Evolutionary conservation across 2,113 vertebrate species (phyloP), one percentile per base, ranked within the genome.

Genomic region (Psilopogon haemacephalus): DNA sequence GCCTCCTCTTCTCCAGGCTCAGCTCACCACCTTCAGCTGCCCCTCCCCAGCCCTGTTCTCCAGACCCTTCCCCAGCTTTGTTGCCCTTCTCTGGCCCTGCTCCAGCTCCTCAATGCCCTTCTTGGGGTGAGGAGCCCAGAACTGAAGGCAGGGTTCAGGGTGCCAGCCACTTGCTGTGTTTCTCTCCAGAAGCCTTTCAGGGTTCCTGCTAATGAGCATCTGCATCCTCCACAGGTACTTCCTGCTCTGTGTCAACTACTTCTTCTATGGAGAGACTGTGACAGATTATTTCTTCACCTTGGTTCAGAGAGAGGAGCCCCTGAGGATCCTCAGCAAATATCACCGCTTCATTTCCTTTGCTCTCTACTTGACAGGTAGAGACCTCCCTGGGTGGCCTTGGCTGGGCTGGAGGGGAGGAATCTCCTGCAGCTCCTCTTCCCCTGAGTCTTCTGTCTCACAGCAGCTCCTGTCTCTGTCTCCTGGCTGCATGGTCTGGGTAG

Each of bases 291-390:
- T 99, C 97, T 99, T 99, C 97, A 98, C 98, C 1, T 96, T 99
- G 98, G 99, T 99, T 80, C 99, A 99, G 96, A 97, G 99, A 81
- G 99, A 99, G 97, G 99, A 99, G 93, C 99, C 99, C 1, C 96
- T 99, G 89, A 95, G 99, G 12, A 99, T 99, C 93, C 99, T 99
- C 93, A 99, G 99, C 98, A 99, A 98, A 98, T 99, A 99, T 95
- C 99, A 99, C 87, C 99, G 99, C 38, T 99, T 99, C 95, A 99
- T 99, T 76, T 99, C 99, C 88, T 99, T 99, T 5, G 97, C 99
- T 69, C 98, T 99, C 11, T 99, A 99, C 94, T 97, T 99, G n/a
- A 98, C 98, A 97, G 99, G 99, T 99, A 93, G 10, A 33, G 30
- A 40, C 4, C 32, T 6, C 9, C 0, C 8, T 95, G 32, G 62